These are phyloP conservation scores for Pempheris klunzingeri DNA, from an alignment of 2,797 vertebrate genomes.

Conservation along the genomic window DNA sequence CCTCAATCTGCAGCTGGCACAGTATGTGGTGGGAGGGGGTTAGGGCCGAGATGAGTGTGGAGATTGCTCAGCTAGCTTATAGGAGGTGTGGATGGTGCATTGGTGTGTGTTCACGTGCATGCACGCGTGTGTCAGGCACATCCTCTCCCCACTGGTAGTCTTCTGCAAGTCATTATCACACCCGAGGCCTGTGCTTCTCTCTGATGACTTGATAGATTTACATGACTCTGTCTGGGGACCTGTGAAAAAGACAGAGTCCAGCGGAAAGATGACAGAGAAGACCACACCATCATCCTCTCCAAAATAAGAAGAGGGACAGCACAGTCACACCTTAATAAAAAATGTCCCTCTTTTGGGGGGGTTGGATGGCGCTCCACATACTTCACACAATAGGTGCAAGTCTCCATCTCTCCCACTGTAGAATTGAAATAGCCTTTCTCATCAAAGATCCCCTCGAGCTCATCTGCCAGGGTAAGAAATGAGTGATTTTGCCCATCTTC, in stretches of 20 bases:
- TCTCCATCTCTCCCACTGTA: conserved; percentile 69
- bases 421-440: conserved; percentile 73
- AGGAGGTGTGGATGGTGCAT: conserved; percentile 67
- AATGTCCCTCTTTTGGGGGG: conserved; percentile 50
- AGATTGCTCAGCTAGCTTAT: conserved; percentile 70
- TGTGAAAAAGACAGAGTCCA: conserved; percentile 73
- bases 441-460: conserved; percentile 73
- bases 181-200: conserved; percentile 84
- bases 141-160: conserved; percentile 79
- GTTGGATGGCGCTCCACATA: conserved; percentile 50
- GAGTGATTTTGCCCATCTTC: conserved; percentile 61
- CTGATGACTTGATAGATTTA: conserved; percentile 87
- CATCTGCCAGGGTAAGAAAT: conserved; percentile 65
- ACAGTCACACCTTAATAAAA: conserved; percentile 79
- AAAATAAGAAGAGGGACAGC: conserved; percentile 73
- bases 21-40: conserved; percentile 60
- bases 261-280: conserved; percentile 69
- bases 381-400: conserved; percentile 77
- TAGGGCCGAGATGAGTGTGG: conserved; percentile 68
- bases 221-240: conserved; percentile 86
- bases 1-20: conserved; percentile 84
- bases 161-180: conserved; percentile 92
- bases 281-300: conserved; percentile 72
- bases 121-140: conserved; percentile 38
- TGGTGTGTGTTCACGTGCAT: conserved; percentile 46